Evolutionary conservation across 2,797 vertebrate genomes (phyloP).

Genomic region (Cossypha niveicapilla): DNA sequence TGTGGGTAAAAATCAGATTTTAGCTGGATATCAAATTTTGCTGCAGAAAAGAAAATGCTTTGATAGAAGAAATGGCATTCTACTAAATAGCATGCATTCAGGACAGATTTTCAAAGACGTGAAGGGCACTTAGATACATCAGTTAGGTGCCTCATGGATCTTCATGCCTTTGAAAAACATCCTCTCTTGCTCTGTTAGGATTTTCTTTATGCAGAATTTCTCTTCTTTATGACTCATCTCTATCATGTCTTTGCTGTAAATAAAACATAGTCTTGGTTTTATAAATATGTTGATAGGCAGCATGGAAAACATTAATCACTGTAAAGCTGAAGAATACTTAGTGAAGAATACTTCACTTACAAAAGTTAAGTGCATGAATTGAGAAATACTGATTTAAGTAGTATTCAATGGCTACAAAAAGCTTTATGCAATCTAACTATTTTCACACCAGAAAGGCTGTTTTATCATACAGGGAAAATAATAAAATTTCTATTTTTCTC

Average conservation of each 20-base stretch:
- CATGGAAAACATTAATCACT: neutral
- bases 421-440: neutral
- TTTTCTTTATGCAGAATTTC: neutral
- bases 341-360: no score
- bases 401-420: neutral
- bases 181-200: neutral
- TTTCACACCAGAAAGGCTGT: neutral
- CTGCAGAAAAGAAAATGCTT: neutral
- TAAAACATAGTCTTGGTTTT: slow-evolving; percentile 13
- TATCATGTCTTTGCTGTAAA: slow-evolving; percentile 2
- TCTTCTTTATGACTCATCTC: slow-evolving; percentile 46
- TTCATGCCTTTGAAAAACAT: neutral
- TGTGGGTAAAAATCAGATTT: neutral
- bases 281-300: slow-evolving; percentile 13
- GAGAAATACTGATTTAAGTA: neutral
- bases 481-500: neutral
- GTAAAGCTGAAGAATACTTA: neutral
- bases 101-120: neutral
- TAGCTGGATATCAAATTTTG: neutral
- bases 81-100: neutral
- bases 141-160: neutral
- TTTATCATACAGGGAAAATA: neutral
- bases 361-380: neutral
- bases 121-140: neutral
- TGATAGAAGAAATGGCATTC: neutral